These are phyloP conservation scores for Lycophotia porphyrea DNA, from an alignment of 2,888 invertebrate genomes.

Conservation along the genomic window DNA sequence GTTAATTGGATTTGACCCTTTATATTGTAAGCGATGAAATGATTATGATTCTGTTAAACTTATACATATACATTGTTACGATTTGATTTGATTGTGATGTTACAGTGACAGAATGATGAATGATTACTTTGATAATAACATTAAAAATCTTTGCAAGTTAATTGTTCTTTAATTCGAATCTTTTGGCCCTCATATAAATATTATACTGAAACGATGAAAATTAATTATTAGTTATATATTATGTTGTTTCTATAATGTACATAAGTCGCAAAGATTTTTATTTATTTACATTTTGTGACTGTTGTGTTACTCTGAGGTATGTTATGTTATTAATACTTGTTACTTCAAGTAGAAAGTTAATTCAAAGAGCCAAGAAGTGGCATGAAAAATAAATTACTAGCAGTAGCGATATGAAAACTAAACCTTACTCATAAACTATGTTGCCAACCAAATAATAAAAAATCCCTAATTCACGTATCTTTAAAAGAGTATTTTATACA, in stretches of 20 bases:
- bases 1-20: not conserved
- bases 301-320: conserved; percentile 60
- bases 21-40: not conserved
- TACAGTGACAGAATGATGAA: conserved; percentile 34
- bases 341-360: conserved; percentile 55
- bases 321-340: conserved; percentile 59
- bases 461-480: conserved; percentile 50
- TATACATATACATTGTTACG: not conserved
- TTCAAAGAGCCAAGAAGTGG: conserved; percentile 39
- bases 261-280: conserved; percentile 70
- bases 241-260: conserved; percentile 33
- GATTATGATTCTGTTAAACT: conserved; percentile 7
- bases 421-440: conserved; percentile 59
- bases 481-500: conserved; percentile 68
- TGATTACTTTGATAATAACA: conserved; percentile 62
- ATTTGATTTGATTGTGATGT: conserved; percentile 23
- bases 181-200: conserved; percentile 55
- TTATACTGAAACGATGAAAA: conserved; percentile 42
- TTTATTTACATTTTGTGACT: conserved; percentile 64
- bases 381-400: conserved; percentile 59
- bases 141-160: conserved; percentile 69
- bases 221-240: conserved; percentile 22
- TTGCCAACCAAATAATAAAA: conserved; percentile 55
- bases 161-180: conserved; percentile 33
- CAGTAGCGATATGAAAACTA: conserved; percentile 47